A percentile compares a stretch with the other conserved stretches of the same genome.
Evolutionary conservation across 2,888 invertebrate species (phyloP).

Genomic region (Melangyna quadrimaculata): DNA sequence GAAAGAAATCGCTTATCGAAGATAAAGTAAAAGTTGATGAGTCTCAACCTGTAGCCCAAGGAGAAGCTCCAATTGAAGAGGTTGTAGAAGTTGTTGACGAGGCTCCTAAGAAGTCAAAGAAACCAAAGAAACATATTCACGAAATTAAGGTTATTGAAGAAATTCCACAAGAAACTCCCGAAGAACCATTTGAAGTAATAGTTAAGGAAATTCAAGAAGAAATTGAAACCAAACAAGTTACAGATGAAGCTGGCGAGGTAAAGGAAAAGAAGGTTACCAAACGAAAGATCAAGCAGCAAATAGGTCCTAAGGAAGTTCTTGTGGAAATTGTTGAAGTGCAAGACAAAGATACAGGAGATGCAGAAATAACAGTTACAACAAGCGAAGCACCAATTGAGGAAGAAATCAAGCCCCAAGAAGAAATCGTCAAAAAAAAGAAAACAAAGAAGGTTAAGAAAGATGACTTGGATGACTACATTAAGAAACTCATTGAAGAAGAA

Average conservation of each 20-base stretch:
- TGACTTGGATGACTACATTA: conserved; percentile 76
- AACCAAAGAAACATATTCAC: conserved; percentile 51
- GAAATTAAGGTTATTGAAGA: conserved; percentile 73
- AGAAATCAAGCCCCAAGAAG: conserved; percentile 58
- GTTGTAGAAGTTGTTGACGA: conserved; percentile 50
- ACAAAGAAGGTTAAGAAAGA: conserved; percentile 75
- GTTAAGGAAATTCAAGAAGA: conserved; percentile 76
- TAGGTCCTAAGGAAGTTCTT: conserved; percentile 80
- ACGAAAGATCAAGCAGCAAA: conserved; percentile 78
- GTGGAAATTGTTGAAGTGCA: conserved; percentile 81
- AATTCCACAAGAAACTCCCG: conserved; percentile 63
- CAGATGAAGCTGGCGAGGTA: conserved; percentile 77
- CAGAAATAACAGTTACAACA: conserved; percentile 78
- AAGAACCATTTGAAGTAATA: conserved; percentile 73
- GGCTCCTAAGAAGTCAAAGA: conserved; percentile 61
- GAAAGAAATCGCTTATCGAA: conserved; percentile 69
- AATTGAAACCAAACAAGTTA: conserved; percentile 75
- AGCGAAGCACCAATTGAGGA: conserved; percentile 62
- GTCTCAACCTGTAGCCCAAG: conserved; percentile 64
- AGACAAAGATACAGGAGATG: conserved; percentile 79
- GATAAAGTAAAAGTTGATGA: conserved; percentile 71
- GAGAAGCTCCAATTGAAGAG: conserved; percentile 72
- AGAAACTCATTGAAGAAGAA: conserved; percentile 76
- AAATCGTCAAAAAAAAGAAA: conserved; percentile 74
- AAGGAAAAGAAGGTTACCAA: conserved; percentile 79